Base-by-base conservation (phyloP, 2,888 invertebrate species). In the Oscheius onirici region DNA sequence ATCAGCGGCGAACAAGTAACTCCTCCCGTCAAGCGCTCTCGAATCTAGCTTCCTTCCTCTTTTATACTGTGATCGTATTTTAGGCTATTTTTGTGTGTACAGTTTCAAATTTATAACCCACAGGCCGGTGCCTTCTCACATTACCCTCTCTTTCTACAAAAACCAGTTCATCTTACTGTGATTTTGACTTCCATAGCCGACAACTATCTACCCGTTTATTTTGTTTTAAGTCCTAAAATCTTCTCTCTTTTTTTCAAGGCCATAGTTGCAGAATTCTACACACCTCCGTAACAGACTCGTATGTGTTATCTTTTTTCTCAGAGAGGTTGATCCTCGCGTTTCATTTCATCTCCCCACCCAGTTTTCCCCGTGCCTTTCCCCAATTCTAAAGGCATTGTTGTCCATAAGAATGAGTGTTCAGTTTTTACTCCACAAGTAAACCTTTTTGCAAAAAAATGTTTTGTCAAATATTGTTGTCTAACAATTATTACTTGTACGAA, bases 11-110 rank as follows among this genome's bases (percentile, higher is more conserved):
- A 77, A 26, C 71, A 66, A 41, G 51, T 54, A 26, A 74, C 75
- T 5, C 81, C 81, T 22, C 81, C 81, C 1, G 60, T 73, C 20
- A 81, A 81, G 55, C 74, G 77, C 49, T 74, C 75, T 41, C 69
- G 79, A 40, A 67, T 72, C 13, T 79, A 66, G 46, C 54, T 41
- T 15, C 15, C 1, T 3, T 2, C 43, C 17, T n/a, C 63, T 49
- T 17, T n/a, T n/a, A 3, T 20, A n/a, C 54, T 66, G 54, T 66
- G 49, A 51, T 63, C 24, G 34, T 34, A 34, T 34, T 34, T 8
- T 34, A 63, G 63, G 43, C 51, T 63, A 17, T 46, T 52, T n/a
- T 41, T 41, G 52, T 66, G 15, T 40, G 51, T 54, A 49, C 22
- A 51, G 34, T 41, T 26, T 24, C 52, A 40, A 28, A 15, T 28